Evolutionary conservation across 2,888 invertebrate species (phyloP), one percentile per base, ranked within the genome.

Genomic region (Drosophila melanosoma): DNA sequence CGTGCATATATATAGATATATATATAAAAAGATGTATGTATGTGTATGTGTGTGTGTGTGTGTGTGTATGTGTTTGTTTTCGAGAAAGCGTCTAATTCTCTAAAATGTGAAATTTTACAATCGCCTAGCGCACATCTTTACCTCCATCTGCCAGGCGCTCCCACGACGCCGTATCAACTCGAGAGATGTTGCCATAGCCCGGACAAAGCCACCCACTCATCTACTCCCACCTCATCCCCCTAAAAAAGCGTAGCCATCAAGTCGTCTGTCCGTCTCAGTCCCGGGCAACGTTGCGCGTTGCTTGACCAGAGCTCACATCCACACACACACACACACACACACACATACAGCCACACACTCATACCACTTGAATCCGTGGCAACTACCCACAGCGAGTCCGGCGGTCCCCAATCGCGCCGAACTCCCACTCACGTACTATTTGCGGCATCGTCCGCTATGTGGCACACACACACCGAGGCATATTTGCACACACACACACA

Each of bases 101-200:
- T 83, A 90, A 90, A 89, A 88, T 91, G 89, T 83, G 82, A 90
- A 89, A 90, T 90, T 91, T 91, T 85, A 86, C 87, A 91, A 90
- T 90, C 91, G 85, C 87, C 90, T 87, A 90, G 90, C 86, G 87
- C 75, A 88, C 90, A 88, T 90, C 89, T 88, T 88, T 86, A 70
- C 84, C 84, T 76, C 82, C 88, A 81, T 74, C 75, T 71, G 67
- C 70, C 74, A 82, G 72, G 48, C 66, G 64, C 82, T 78, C 81
- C 70, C 88, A 74, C 82, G 76, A 74, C 85, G 66, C 87, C 74
- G 69, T 69, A 73, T 74, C 76, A 81, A 74, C 75, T 81, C 77
- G 85, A 90, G 75, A 78, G 75, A 74, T 80, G 76, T 81, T 76
- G 79, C 75, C 80, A 74, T 78, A 80, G 87, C 82, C 82, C 78